phyloP scores from a whole-genome alignment of 2,113 vertebrate genomes.

The Gnathonemus echidnorhynchus region DNA sequence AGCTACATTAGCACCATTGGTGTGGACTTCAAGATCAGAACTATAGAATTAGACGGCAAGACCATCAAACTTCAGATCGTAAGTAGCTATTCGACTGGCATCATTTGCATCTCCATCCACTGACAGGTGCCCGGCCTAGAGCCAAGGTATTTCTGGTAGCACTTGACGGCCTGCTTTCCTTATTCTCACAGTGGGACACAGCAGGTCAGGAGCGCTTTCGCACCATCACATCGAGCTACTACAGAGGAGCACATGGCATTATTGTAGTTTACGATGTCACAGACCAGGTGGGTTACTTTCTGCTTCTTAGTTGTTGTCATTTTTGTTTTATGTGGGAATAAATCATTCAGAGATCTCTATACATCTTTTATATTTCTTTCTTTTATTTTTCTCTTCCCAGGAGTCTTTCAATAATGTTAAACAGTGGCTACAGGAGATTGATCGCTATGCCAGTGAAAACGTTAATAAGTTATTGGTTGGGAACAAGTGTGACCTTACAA shows the following conservation, averaged over 20 bases:
- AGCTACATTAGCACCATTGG: slow-evolving; percentile 98
- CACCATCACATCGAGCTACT: slow-evolving; percentile 98
- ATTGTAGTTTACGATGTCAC: slow-evolving; percentile 97
- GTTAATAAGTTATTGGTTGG: slow-evolving; percentile 98
- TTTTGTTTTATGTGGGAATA: neutral
- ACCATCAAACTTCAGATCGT: slow-evolving; percentile 99
- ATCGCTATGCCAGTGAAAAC: slow-evolving; percentile 95
- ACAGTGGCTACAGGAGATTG: slow-evolving; percentile 98
- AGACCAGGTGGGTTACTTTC: slow-evolving; percentile 72
- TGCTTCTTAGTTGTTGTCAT: neutral
- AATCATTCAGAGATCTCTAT: neutral
- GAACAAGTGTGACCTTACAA: slow-evolving; percentile 95
- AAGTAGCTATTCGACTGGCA: slow-evolving; percentile 51
- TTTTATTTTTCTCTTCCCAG: slow-evolving; percentile 44
- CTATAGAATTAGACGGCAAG: slow-evolving; percentile 96
- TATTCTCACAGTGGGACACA: slow-evolving; percentile 83
- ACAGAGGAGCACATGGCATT: slow-evolving; percentile 95
- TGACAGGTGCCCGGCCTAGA: neutral
- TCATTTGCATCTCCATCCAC: neutral
- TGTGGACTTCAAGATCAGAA: slow-evolving; percentile 98
- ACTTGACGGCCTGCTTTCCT: neutral
- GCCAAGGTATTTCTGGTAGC: neutral
- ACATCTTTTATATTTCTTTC: neutral
- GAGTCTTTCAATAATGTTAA: slow-evolving; percentile 98
- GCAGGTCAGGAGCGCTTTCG: slow-evolving; percentile 94